Percentiles rank a stretch among this genome's conserved stretches.
Evolutionary conservation across 2,113 vertebrate genomes (phyloP).

Genomic region (Choloepus hoffmanni): DNA sequence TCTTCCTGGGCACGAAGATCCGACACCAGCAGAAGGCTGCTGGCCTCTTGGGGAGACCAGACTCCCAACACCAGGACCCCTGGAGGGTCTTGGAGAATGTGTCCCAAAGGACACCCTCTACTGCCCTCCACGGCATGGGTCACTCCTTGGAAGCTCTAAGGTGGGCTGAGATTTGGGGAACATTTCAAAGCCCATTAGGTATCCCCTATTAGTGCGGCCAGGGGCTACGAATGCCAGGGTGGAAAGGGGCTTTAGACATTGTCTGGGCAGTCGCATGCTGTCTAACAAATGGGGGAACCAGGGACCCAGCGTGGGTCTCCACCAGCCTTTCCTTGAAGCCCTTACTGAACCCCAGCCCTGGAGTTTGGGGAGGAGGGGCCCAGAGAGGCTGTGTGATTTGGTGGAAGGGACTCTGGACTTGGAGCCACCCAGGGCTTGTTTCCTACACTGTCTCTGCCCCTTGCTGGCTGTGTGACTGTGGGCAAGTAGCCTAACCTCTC

Average conservation of each 20-base stretch:
- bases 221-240: not conserved
- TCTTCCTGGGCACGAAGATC: not conserved
- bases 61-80: not conserved
- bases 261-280: fast-evolving
- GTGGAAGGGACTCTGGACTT: not conserved
- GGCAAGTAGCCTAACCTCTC: conserved; percentile 16
- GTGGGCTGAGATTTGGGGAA: not conserved
- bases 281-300: not conserved
- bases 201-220: not conserved
- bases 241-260: not conserved
- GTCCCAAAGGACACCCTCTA: not conserved
- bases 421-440: not conserved
- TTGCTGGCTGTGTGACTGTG: conserved; percentile 12
- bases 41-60: not conserved
- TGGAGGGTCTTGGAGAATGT: not conserved
- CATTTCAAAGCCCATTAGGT: not conserved
- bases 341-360: not conserved
- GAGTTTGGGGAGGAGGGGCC: not conserved
- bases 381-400: not conserved
- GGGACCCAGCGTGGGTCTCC: not conserved
- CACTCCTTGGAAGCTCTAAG: not conserved
- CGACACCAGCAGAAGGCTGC: not conserved
- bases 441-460: not conserved
- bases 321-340: not conserved
- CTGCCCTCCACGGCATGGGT: not conserved